phyloP scores from a whole-genome alignment of 2,797 vertebrate species.

The Phataginus tetradactyla region DNA sequence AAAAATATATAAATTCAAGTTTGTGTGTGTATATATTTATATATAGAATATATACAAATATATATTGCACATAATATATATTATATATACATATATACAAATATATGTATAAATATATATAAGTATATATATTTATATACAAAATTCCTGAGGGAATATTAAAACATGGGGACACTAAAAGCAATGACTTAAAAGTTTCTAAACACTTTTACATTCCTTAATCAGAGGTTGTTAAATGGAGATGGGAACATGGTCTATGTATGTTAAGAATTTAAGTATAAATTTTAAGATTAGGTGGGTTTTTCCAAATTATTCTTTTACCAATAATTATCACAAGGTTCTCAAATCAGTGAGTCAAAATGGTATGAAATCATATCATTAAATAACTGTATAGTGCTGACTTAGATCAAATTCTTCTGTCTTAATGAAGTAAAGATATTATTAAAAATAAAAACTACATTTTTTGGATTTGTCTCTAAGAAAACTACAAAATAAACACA shows the following conservation, averaged over 20 bases:
- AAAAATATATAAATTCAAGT: not conserved
- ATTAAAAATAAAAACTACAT: not conserved
- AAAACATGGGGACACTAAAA: not conserved
- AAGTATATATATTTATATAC: not conserved
- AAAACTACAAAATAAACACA: not conserved
- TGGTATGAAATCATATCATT: not conserved
- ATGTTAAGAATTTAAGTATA: not conserved
- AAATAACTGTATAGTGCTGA: not conserved
- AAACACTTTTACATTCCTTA: not conserved
- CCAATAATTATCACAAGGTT: not conserved
- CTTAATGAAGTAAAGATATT: not conserved
- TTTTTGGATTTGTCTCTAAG: not conserved
- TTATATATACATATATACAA: not conserved
- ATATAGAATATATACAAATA: not conserved
- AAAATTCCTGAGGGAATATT: not conserved
- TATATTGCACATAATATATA: too few species aligned
- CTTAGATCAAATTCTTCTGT: not conserved
- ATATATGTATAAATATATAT: not conserved
- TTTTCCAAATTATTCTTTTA: not conserved
- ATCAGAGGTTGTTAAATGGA: not conserved
- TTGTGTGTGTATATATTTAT: not conserved
- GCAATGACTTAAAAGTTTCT: not conserved
- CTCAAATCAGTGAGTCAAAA: not conserved
- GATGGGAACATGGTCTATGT: not conserved
- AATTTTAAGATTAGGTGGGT: not conserved